Percentiles rank a stretch among this genome's conserved stretches.
These are phyloP conservation scores for Cisticola juncidis DNA, from an alignment of 2,113 vertebrate species.

Conservation along the genomic window DNA sequence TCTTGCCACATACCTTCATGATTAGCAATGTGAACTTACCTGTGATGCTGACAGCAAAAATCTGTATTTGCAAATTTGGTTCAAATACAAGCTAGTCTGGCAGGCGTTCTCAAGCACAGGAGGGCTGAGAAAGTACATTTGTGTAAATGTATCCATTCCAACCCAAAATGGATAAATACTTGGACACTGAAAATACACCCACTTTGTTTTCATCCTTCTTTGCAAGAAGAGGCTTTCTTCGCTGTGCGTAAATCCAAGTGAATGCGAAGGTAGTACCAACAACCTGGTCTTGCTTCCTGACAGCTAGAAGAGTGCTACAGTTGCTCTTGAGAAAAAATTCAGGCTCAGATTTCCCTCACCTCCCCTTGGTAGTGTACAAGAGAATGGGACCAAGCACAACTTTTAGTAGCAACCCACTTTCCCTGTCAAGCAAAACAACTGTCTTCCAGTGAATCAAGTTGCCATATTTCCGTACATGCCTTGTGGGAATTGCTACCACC, in stretches of 20 bases:
- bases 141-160: neutral
- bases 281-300: neutral
- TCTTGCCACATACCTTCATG: neutral
- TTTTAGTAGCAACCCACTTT: neutral
- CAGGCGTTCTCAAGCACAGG: neutral
- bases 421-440: neutral
- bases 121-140: neutral
- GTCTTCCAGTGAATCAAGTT: neutral
- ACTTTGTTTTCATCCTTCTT: accelerated
- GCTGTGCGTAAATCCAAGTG: neutral
- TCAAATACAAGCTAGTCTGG: neutral
- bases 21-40: neutral
- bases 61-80: neutral
- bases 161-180: neutral
- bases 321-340: neutral
- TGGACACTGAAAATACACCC: neutral
- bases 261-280: neutral
- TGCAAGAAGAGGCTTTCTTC: neutral
- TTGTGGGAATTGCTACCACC: accelerated
- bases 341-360: neutral
- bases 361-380: neutral
- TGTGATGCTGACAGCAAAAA: neutral
- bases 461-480: neutral
- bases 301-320: neutral
- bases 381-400: neutral